Base-by-base conservation (phyloP, 1,140 invertebrate genomes). In the Drosophila triauraria region DNA sequence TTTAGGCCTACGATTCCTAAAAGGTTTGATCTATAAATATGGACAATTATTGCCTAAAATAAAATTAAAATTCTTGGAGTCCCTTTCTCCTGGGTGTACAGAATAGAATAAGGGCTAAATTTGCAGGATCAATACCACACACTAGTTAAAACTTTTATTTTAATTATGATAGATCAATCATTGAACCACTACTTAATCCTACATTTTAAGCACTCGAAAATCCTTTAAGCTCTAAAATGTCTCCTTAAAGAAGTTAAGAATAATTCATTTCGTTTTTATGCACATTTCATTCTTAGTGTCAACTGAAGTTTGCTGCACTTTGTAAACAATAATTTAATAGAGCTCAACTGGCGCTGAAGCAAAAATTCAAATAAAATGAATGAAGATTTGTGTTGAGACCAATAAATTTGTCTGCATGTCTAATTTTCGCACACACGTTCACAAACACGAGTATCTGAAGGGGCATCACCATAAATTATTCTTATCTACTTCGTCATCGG, bases 401-500 rank as follows among this genome's bases (percentile, higher is more conserved):
- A 87, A 87, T 87, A 87, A 88, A 87, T 87, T 87, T 87, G 84
- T 87, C 84, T 87, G 80, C 84, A 84, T 84, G 84, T 87, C 84
- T 87, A 87, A 87, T 88, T 87, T 88, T 79, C 72, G 62, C 84
- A 59, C 54, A 61, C 53, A 59, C 57, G 50, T 9, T 35, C 69
- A 60, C 27, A 72, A 42, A 70, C 20, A 69, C 57, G 44, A 51
- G 71, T 74, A 83, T 83, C 75, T 87, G 76, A 77, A 71, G 69
- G 62, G 67, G 76, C 84, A 87, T 87, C 83, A 87, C 62, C 67
- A 87, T 87, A 87, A 87, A 87, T 87, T 87, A 87, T 80, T 82
- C 83, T 67, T 87, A 87, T 87, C 83, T 87, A 80, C 80, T 87
- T 87, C 83, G 80, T 87, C 83, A 87, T 87, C 83, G 83, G 71